These are phyloP conservation scores for Ptilodon capucinus DNA, from an alignment of 2,888 invertebrate species.

Conservation along the genomic window DNA sequence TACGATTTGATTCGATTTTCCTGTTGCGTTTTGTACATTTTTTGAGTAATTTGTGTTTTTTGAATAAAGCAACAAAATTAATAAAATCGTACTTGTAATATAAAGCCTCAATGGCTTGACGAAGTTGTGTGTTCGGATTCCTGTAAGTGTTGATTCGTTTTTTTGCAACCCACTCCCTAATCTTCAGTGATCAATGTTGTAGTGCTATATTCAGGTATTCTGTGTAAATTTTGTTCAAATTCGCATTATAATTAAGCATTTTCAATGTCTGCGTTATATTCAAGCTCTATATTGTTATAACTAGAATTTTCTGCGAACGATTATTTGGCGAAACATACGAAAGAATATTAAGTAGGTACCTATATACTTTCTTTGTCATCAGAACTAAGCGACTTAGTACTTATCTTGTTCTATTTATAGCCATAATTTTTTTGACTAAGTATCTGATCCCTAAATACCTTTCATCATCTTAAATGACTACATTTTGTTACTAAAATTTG, in stretches of 20 bases:
- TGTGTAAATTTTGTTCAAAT: background rate
- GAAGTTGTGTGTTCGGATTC: conserved; percentile 2
- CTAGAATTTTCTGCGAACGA: too few relatives aligned
- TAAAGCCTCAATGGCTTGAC: conserved; percentile 13
- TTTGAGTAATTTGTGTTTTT: background rate
- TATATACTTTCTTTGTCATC: too few relatives aligned
- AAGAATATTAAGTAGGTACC: too few relatives aligned
- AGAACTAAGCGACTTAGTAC: too few relatives aligned
- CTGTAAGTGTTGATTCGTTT: conserved; percentile 13
- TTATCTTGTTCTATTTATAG: background rate
- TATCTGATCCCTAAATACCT: too few relatives aligned
- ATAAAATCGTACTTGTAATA: background rate
- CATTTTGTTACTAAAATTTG: too few relatives aligned
- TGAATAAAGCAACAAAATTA: background rate
- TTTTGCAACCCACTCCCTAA: conserved; percentile 5
- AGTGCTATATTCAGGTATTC: too few relatives aligned
- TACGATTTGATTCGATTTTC: background rate
- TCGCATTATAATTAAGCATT: background rate
- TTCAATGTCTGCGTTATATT: too few relatives aligned
- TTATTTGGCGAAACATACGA: too few relatives aligned
- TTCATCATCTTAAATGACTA: too few relatives aligned
- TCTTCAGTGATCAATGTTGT: background rate
- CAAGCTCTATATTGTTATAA: too few relatives aligned
- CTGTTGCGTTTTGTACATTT: background rate
- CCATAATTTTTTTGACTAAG: too few relatives aligned